Conservation (phyloP, 2,113 vertebrate genomes). For the Clarias batrachus region DNA sequence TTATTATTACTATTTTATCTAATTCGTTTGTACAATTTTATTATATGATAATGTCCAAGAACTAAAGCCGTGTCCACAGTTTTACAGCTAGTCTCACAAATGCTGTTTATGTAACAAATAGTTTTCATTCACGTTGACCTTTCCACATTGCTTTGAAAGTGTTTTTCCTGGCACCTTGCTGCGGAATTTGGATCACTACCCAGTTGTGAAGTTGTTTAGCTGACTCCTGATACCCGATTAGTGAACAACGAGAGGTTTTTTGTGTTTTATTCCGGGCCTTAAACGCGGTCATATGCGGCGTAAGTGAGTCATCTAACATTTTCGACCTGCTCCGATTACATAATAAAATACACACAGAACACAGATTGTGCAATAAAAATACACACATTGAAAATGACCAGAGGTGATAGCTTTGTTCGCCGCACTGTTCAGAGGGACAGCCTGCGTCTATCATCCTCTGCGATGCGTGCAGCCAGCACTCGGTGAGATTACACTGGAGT, state of each 20-base stretch:
- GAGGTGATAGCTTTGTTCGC: neutral
- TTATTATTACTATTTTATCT: neutral
- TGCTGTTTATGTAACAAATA: neutral
- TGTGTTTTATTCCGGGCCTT: neutral
- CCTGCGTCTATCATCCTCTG: neutral
- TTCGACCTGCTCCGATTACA: neutral
- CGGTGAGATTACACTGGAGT: neutral
- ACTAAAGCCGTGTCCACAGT: neutral
- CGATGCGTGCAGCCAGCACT: neutral
- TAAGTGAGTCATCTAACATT: slow-evolving; percentile 1
- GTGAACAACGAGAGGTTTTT: neutral
- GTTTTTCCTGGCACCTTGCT: neutral
- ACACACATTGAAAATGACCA: neutral
- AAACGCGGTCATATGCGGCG: neutral
- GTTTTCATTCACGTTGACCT: neutral
- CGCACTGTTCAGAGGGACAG: neutral
- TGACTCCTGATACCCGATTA: neutral
- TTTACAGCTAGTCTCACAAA: neutral
- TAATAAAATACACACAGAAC: neutral
- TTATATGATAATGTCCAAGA: neutral
- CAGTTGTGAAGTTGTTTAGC: neutral
- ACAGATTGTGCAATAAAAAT: neutral
- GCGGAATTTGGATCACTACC: neutral
- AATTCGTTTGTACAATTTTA: neutral
- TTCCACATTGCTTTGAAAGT: neutral